Base-by-base conservation (phyloP, 2,113 vertebrate genomes). In the Chloropsis cyanopogon region DNA sequence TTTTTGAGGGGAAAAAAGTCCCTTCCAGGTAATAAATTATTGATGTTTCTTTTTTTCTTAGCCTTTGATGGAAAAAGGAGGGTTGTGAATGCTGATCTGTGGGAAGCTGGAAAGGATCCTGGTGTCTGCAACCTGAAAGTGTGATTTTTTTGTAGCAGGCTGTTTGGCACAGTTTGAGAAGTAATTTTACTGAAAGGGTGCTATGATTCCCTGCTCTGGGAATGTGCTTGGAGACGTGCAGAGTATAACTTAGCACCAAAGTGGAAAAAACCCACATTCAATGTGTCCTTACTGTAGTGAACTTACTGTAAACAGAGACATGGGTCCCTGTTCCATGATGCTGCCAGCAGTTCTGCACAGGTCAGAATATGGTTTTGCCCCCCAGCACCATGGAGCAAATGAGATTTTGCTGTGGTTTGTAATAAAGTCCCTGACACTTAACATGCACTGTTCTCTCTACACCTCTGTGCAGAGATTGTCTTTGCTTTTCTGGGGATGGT, bases 301-400 rank as follows among this genome's bases (percentile, higher is more conserved):
- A 6, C 6, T 44, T 49, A 15, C 10, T 15, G 1, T 5, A 26
- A 61, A 25, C 28, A 66, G 77, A 33, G 15, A n/a, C 1, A 1
- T 11, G 19, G 31, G 41, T 77, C 2, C 0, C 24, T 0, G 9
- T 91, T 47, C 69, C 8, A 0, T 0, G 3, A 3, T 28, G 35
- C 39, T 86, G 17, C n/a, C 16, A 23, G 35, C 57, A 18, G 29
- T 52, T 50, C 42, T 52, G 42, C 4, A 2, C 24, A 23, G n/a
- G 57, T 64, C 60, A 63, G 60, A 44, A 25, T 7, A 4, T 6
- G 22, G 8, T 65, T 93, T 87, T 86, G 14, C 28, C n/a, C 29
- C 33, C 25, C 73, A 91, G 59, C 50, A 59, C n/a, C 39, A 76
- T 66, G 6, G 8, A 56, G 56, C 14, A 63, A 89, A 37, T 17